Evolutionary conservation across 2,113 vertebrate genomes (phyloP), one percentile per base, ranked within the genome.

Genomic region (Tautogolabrus adspersus): DNA sequence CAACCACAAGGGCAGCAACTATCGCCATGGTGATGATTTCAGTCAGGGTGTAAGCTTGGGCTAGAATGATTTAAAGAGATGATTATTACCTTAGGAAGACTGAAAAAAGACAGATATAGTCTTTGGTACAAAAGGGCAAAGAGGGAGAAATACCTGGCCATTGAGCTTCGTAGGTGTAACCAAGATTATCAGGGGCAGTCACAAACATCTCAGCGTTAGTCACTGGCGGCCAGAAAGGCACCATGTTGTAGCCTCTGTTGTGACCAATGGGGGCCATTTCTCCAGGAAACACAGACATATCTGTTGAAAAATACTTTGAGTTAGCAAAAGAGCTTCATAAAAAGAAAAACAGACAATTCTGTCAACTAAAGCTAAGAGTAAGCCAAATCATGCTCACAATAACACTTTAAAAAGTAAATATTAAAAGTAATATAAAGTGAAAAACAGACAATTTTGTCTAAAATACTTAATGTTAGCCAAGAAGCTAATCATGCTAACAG

Each of bases 231-330:
- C 98, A 99, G 87, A 99, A 99, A 10, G 98, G 97, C 6, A 99
- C 98, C 97, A 99, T 99, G 83, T 99, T 98, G 79, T 96, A 98
- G 67, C 93, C 93, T 44, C 96, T 90, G 71, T 99, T 99, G 74
- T 99, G 98, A 72, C 98, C 98, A 46, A 99, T 99, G 19, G 98
- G 98, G 13, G 98, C 96, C n/a, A 99, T 97, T 90, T 97, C 96
- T 81, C 96, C 42, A 15, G 98, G 98, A 68, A 96, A 99, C 42
- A 92, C 89, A 7, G 94, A 92, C 6, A 90, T 79, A 86, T 95
- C 97, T 99, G 90, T 56, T 0, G 46, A 56, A 46, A 56, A 77
- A 69, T 5, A 49, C 21, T 4, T 21, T 0, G 54, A 21, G 40
- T 85, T 13, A 85, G 54, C 54, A 5, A 0, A 22, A 59, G 22